Percentiles rank a stretch among this genome's conserved stretches.
Conservation (phyloP, 2,888 invertebrate species). For the Philereme transversata region DNA sequence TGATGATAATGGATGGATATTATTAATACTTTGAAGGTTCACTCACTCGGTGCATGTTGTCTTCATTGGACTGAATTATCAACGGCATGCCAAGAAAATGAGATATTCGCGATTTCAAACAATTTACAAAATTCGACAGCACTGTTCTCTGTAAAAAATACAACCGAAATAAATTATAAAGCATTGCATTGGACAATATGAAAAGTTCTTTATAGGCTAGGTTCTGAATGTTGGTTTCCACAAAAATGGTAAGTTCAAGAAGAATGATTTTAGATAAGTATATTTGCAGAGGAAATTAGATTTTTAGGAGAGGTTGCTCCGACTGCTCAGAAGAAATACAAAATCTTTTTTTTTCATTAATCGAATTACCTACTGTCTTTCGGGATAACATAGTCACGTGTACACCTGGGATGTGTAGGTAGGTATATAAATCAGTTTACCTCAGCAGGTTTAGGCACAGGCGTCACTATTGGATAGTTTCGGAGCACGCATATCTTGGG, state of each 20-base stretch:
- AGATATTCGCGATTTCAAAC: slow-evolving; percentile 59
- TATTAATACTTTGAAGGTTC: background rate
- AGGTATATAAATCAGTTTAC: slow-evolving; percentile 38
- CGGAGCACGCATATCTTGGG: slow-evolving; percentile 64
- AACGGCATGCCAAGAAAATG: slow-evolving; percentile 55
- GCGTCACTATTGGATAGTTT: slow-evolving; percentile 66
- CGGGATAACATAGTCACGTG: too few species aligned
- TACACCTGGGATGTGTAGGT: background rate
- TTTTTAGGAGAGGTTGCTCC: too few species aligned
- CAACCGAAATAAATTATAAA: background rate
- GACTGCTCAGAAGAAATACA: too few species aligned
- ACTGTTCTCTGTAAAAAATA: slow-evolving; percentile 51
- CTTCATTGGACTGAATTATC: slow-evolving; percentile 41
- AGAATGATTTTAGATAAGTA: too few species aligned
- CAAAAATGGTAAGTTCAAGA: too few species aligned
- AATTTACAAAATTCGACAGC: slow-evolving; percentile 56
- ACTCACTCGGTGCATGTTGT: slow-evolving; percentile 22
- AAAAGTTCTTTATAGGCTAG: too few species aligned
- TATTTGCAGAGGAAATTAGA: too few species aligned
- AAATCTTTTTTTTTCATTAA: too few species aligned
- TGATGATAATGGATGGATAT: too few species aligned
- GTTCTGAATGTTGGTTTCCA: too few species aligned
- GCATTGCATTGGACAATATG: too few species aligned
- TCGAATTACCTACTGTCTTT: too few species aligned
- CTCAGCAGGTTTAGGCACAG: slow-evolving; percentile 58